Conservation (phyloP, 2,113 vertebrate species). For the Xiphophorus couchianus region DNA sequence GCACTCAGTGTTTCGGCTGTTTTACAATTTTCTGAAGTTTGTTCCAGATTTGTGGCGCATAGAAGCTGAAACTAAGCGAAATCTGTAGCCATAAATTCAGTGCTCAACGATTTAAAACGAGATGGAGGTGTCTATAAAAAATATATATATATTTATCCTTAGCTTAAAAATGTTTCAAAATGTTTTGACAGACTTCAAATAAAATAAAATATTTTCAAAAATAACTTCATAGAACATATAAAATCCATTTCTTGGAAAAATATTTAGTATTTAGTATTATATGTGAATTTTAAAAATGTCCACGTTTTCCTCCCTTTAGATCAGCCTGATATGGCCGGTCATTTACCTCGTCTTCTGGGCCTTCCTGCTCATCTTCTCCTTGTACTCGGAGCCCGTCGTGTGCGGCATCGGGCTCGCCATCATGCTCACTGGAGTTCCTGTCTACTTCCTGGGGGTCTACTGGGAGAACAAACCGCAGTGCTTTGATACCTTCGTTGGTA, state of each 20-base stretch:
- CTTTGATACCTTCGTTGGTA: constrained; percentile 84
- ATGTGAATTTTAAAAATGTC: background rate
- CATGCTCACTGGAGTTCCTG: constrained; percentile 91
- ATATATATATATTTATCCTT: too few species aligned
- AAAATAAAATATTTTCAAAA: too few species aligned
- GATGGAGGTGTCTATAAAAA: too few species aligned
- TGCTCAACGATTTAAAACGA: too few species aligned
- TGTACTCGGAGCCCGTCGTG: constrained; percentile 91
- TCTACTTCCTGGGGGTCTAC: constrained; percentile 91
- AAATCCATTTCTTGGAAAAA: background rate
- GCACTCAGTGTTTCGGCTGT: too few species aligned
- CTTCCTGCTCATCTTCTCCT: constrained; percentile 90
- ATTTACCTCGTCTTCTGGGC: constrained; percentile 94
- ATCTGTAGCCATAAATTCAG: too few species aligned
- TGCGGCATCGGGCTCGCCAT: constrained; percentile 92
- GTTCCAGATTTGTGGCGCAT: too few species aligned
- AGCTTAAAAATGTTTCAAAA: too few species aligned
- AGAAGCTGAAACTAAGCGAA: too few species aligned
- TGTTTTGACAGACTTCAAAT: too few species aligned
- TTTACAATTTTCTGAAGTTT: too few species aligned
- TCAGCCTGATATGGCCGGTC: constrained; percentile 88
- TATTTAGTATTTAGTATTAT: background rate
- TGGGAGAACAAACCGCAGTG: constrained; percentile 90
- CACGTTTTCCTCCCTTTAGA: constrained; percentile 64
- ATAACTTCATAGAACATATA: too few species aligned